A percentile compares a stretch with the other conserved stretches of the same genome.
phyloP scores from a whole-genome alignment of 2,888 invertebrate genomes.

The Conus canariensis region DNA sequence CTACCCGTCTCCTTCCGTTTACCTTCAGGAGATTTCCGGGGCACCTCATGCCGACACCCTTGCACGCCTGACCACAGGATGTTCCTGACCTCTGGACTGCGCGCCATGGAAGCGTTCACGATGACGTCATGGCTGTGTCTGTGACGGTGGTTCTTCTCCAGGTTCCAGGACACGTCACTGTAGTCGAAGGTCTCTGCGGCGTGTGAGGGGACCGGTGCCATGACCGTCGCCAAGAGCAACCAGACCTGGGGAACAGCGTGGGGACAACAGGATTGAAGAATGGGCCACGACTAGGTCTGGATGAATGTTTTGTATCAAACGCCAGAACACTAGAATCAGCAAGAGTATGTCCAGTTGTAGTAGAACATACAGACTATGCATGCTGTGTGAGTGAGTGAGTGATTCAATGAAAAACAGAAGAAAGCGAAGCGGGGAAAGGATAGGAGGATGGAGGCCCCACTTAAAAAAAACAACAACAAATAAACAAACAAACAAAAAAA shows the following conservation, averaged over 20 bases:
- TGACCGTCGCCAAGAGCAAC: neutral
- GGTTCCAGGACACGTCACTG: conserved; percentile 18
- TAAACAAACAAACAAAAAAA: neutral
- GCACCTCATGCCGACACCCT: neutral
- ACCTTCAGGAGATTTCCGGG: neutral
- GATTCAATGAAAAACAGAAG: no score
- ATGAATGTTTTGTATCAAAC: no score
- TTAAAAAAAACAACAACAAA: no score
- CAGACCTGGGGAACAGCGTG: no score
- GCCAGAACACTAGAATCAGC: no score
- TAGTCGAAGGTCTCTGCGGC: neutral
- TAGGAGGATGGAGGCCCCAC: no score
- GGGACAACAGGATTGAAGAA: no score
- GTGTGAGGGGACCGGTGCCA: neutral
- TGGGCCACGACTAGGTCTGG: no score
- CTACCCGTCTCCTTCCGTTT: neutral
- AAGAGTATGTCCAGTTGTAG: no score
- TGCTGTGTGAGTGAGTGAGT: no score
- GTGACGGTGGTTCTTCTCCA: neutral
- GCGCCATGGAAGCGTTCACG: neutral
- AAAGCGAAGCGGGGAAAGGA: no score
- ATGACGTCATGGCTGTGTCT: neutral
- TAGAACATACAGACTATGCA: no score
- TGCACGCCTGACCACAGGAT: neutral
- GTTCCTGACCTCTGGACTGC: neutral